Conservation (phyloP, 2,888 invertebrate species). For the Tenthredo livida region DNA sequence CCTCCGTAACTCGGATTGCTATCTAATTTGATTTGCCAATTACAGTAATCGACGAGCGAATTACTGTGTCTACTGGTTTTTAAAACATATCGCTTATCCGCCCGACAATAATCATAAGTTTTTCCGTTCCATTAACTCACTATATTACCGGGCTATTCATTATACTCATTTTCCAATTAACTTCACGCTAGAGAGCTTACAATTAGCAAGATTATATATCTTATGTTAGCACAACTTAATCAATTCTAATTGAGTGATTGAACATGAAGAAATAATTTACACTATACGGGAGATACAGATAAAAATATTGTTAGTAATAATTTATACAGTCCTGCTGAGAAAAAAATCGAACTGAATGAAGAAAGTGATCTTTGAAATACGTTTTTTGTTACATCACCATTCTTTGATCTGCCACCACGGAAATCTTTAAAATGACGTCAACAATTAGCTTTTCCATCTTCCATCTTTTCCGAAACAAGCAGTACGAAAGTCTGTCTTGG, state of each 20-base stretch:
- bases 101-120: background rate
- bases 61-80: background rate
- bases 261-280: background rate
- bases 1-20: constrained; percentile 53
- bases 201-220: background rate
- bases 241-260: background rate
- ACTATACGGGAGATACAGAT: background rate
- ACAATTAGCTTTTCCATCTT: too few relatives aligned
- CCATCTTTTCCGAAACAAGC: too few relatives aligned
- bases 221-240: background rate
- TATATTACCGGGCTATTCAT: background rate
- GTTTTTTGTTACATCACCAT: too few relatives aligned
- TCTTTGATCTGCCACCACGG: too few relatives aligned
- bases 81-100: background rate
- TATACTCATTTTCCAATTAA: background rate
- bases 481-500: too few relatives aligned
- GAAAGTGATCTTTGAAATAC: too few relatives aligned
- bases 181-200: background rate
- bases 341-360: background rate
- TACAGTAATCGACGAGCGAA: constrained; percentile 28
- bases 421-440: too few relatives aligned
- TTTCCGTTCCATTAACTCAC: background rate
- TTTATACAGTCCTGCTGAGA: background rate
- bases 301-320: background rate
- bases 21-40: constrained; percentile 52